Base-by-base conservation (phyloP, 2,888 invertebrate genomes). In the Diarsia mendica region DNA sequence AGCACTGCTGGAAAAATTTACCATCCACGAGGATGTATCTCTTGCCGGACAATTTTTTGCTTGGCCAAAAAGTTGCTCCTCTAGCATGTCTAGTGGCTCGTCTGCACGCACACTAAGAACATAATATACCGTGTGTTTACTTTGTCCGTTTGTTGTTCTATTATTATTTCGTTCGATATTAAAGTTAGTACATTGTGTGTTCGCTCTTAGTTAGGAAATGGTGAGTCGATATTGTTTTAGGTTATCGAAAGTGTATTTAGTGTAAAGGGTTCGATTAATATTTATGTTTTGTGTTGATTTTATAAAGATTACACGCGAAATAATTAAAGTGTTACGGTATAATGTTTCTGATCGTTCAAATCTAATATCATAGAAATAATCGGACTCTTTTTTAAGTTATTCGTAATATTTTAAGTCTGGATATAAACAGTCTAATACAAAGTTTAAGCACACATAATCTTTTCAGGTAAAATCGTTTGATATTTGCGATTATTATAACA, bases 151-250 rank as follows among this genome's bases (percentile, higher is more conserved):
- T 79, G 73, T 84, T 68, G 78, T 80, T 80, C 20, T 71, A 69
- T 72, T 80, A 80, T 77, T 83, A 85, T 77, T 83, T 79, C 73
- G 83, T 80, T 83, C 23, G 11, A 67, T 82, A 79, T 73, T 75
- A 46, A 67, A 77, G 71, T 78, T 80, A 53, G 61, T 39, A 65
- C 46, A 68, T 55, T 63, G 68, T 75, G 77, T 75, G 72, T 82
- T 85, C 51, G 67, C 23, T 55, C 39, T n/a, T 65, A 58, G 65
- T 80, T 72, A 23, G 65, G 48, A 61, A 81, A 76, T 23, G 46
- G 18, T 67, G 72, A 75, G 55, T 72, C 69, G 58, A 81, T 85
- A 75, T 85, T 85, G 72, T 81, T 81, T 72, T 72, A 75, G 71
- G 75, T 13, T 61, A 69, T 64, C 23, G 49, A 66, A 82, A 67